A percentile compares a stretch with the other conserved stretches of the same genome.
Evolutionary conservation across 2,797 vertebrate species (phyloP).

Genomic region (Chelon labrosus): DNA sequence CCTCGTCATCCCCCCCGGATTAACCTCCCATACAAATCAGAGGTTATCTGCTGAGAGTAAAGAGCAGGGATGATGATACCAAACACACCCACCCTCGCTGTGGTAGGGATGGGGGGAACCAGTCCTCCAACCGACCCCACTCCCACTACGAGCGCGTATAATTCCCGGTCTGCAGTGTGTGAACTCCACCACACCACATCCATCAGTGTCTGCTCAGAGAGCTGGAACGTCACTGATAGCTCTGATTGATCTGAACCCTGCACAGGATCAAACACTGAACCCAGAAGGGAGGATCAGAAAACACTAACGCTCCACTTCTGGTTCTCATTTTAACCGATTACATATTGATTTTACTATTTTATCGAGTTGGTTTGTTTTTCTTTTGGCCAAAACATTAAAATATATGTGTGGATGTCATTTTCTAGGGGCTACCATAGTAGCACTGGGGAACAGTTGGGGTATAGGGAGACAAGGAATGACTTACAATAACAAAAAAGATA

Average conservation of each 20-base stretch:
- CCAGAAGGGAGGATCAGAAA: background rate
- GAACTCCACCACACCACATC: slow-evolving; percentile 24
- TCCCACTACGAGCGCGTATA: slow-evolving; percentile 6
- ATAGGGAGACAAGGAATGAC: no score
- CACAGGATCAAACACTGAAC: slow-evolving; percentile 38
- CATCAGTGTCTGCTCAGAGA: slow-evolving; percentile 36
- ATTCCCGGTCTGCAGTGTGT: slow-evolving; percentile 12
- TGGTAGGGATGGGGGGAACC: background rate
- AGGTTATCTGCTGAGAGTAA: slow-evolving; percentile 58
- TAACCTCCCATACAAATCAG: slow-evolving; percentile 58
- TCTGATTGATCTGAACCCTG: slow-evolving; percentile 52
- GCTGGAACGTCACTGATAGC: slow-evolving; percentile 48
- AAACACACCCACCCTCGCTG: slow-evolving; percentile 7
- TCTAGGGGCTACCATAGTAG: background rate
- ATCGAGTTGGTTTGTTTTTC: background rate
- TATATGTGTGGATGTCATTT: background rate
- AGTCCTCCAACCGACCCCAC: background rate
- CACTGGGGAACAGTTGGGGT: no score
- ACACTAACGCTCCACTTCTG: background rate
- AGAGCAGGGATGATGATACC: slow-evolving; percentile 52
- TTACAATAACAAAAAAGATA: no score
- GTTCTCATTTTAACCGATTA: slow-evolving; percentile 9
- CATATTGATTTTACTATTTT: background rate
- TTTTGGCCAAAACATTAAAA: background rate
- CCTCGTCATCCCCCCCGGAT: slow-evolving; percentile 48